These are phyloP conservation scores for Athalia cordata DNA, from an alignment of 2,888 invertebrate species.

Conservation along the genomic window DNA sequence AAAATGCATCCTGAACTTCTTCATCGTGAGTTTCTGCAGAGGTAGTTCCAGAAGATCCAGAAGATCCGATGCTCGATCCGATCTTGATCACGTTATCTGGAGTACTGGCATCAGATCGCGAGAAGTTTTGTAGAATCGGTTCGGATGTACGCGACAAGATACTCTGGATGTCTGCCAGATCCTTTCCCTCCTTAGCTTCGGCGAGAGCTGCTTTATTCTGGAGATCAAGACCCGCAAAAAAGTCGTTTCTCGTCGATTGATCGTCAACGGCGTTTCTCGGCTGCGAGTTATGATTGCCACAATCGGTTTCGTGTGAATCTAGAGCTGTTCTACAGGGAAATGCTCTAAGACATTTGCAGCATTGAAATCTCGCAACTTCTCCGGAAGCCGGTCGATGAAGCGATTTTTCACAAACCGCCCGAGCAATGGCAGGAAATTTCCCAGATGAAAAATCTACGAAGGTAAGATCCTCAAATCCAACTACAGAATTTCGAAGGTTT, in stretches of 20 bases:
- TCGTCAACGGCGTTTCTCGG: conserved; percentile 74
- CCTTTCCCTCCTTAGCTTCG: conserved; percentile 76
- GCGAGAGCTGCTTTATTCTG: conserved; percentile 80
- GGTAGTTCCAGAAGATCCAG: conserved; percentile 67
- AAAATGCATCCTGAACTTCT: conserved; percentile 89
- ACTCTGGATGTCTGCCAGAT: conserved; percentile 90
- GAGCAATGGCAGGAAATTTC: conserved; percentile 87
- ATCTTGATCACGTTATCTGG: conserved; percentile 59
- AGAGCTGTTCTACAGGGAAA: conserved; percentile 83
- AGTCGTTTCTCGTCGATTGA: conserved; percentile 81
- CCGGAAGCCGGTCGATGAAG: conserved; percentile 77
- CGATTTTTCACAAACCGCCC: conserved; percentile 83
- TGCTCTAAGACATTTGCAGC: conserved; percentile 82
- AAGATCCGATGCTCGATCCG: conserved; percentile 61
- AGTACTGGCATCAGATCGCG: conserved; percentile 61
- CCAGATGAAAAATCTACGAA: conserved; percentile 88
- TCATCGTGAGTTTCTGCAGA: conserved; percentile 75
- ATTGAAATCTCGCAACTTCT: conserved; percentile 79
- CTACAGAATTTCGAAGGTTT: conserved; percentile 74
- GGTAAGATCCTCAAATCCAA: conserved; percentile 83
- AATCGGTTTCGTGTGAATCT: conserved; percentile 80
- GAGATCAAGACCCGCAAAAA: conserved; percentile 87
- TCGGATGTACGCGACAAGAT: conserved; percentile 85
- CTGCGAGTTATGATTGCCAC: conserved; percentile 68
- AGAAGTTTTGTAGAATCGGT: conserved; percentile 52